Conservation (phyloP, 2,888 invertebrate species). For the Orthosia incerta region DNA sequence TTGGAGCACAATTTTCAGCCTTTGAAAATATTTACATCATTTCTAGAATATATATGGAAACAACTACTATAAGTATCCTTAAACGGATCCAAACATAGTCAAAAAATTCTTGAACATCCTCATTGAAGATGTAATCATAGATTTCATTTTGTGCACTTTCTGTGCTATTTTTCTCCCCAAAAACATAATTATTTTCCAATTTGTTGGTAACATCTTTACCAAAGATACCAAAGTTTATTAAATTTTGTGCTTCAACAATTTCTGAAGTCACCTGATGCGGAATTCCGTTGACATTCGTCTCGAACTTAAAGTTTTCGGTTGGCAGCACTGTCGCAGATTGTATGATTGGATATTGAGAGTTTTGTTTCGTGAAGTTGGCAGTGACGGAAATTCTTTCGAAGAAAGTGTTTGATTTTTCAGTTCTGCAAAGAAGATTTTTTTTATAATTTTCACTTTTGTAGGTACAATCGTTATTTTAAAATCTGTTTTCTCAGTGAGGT, state of each 20-base stretch:
- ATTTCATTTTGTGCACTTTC: slow-evolving; percentile 62
- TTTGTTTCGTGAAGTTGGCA: slow-evolving; percentile 75
- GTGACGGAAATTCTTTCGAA: slow-evolving; percentile 78
- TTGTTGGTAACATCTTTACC: slow-evolving; percentile 78
- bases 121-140: slow-evolving; percentile 77
- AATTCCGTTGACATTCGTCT: slow-evolving; percentile 56
- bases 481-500: too few relatives aligned
- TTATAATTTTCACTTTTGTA: too few relatives aligned
- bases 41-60: slow-evolving; percentile 86
- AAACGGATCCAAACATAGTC: slow-evolving; percentile 87
- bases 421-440: slow-evolving; percentile 71
- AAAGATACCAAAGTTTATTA: slow-evolving; percentile 78
- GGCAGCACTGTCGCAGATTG: slow-evolving; percentile 65
- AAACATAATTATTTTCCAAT: slow-evolving; percentile 56
- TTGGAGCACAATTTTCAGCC: neutral
- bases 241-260: slow-evolving; percentile 67
- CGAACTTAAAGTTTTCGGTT: slow-evolving; percentile 70
- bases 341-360: slow-evolving; percentile 77
- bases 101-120: slow-evolving; percentile 80
- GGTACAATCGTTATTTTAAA: neutral
- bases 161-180: slow-evolving; percentile 48
- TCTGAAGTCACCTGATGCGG: slow-evolving; percentile 70
- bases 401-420: slow-evolving; percentile 68
- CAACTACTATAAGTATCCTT: slow-evolving; percentile 80
- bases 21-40: slow-evolving; percentile 79